Base-by-base conservation (phyloP, 2,113 vertebrate species). In the Hemiprocne comata region DNA sequence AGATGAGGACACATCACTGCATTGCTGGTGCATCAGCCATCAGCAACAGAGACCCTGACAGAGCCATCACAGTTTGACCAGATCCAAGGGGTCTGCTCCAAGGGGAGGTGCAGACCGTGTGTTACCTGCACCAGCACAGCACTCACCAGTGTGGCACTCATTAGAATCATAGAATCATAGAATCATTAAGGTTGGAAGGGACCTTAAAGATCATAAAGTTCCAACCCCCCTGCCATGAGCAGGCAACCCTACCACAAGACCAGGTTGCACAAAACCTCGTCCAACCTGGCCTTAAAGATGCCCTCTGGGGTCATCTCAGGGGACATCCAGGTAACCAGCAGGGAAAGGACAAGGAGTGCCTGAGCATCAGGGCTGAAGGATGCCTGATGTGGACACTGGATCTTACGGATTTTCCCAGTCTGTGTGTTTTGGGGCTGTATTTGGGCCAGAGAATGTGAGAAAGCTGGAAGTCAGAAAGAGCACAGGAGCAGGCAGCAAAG, bases 11-110 rank as follows among this genome's bases (percentile, higher is more conserved):
- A 4, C 23, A 29, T 5, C 0, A 0, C 23, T 26, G 25, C 19
- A 10, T 12, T 42, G 40, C 40, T 16, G 11, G 20, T 17, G 7
- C 36, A 4, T 31, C 2, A 4, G 46, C 31, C 73, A 33, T 8
- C 3, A 1, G 36, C 48, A 16, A 5, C 0, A 0, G 21, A 36
- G 53, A 38, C 34, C 28, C 7, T 6, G 31, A 58, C 48, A 48
- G 31, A 50, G 58, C 42, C 25, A 5, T 5, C 2, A 1, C 23
- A 55, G 36, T 9, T 17, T 31, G n/a, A 29, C 40, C 40, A 29
- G 66, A 19, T 2, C 46, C 17, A 6, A 6, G 77, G 54, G 54
- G 1, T 51, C 42, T 62, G 69, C 31, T 51, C 34, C 9, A 13
- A 10, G 7, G 6, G 54, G 40, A 50, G 44, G 17, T 40, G 65